These are phyloP conservation scores for Labeo calbasu DNA, from an alignment of 2,797 vertebrate species.

Conservation along the genomic window DNA sequence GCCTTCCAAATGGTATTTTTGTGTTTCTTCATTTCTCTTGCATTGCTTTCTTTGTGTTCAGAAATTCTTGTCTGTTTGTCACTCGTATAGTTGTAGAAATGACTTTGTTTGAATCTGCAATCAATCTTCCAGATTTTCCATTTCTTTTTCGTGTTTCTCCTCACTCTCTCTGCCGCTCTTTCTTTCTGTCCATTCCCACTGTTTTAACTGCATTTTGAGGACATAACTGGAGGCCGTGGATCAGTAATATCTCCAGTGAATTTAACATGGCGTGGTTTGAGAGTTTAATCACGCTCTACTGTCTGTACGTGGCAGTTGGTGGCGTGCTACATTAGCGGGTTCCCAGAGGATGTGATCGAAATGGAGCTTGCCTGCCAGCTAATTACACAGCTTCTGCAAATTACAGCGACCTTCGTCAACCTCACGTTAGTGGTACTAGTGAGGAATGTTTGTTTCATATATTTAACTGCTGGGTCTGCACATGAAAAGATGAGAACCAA, in stretches of 20 bases:
- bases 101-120: background rate
- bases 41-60: background rate
- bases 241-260: slow-evolving; percentile 38
- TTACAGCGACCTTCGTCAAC: slow-evolving; percentile 74
- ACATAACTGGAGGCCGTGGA: slow-evolving; percentile 26
- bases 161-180: background rate
- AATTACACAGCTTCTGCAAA: slow-evolving; percentile 78
- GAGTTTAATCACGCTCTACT: slow-evolving; percentile 36
- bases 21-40: background rate
- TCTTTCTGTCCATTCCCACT: background rate
- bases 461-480: slow-evolving; percentile 73
- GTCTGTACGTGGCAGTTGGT: slow-evolving; percentile 46
- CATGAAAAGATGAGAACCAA: slow-evolving; percentile 71
- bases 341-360: slow-evolving; percentile 58
- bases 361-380: slow-evolving; percentile 76
- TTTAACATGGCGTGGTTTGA: slow-evolving; percentile 8
- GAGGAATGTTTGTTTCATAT: slow-evolving; percentile 71
- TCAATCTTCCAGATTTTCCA: background rate
- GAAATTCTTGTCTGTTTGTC: background rate
- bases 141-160: background rate
- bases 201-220: slow-evolving; percentile 18
- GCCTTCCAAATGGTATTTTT: background rate
- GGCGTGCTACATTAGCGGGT: slow-evolving; percentile 49
- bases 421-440: slow-evolving; percentile 41
- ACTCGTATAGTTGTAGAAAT: background rate